Base-by-base conservation (phyloP, 2,797 vertebrate genomes). In the Argya squamiceps region DNA sequence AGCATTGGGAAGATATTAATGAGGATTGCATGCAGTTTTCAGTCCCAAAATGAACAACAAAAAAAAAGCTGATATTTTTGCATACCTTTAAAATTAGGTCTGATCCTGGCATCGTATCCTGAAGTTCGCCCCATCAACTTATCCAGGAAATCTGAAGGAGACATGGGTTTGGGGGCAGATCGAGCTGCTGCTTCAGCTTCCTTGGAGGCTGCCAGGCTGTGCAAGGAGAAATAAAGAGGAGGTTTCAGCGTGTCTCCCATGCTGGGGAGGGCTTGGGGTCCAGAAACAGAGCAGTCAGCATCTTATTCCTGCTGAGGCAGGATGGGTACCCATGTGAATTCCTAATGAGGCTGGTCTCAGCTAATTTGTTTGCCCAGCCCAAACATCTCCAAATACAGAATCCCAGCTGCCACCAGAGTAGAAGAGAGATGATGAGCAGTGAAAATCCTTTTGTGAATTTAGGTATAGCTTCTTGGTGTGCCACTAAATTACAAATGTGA, bases 11-110 rank as follows among this genome's bases (percentile, higher is more conserved):
- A 60, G 11, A 21, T 27, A 52, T 36, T 56, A 5, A 14, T 50
- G 24, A 68, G 24, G 21, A 9, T 16, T 81, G 4, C 30, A 58
- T 76, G 46, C 10, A 36, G 21, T 53, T 79, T 75, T 44, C 47
- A 30, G 26, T 24, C 47, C 16, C 32, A 17, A 82, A 84, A 73
- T 24, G 12, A 60, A 60, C n/a, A n/a, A n/a, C n/a, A 89, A 60
- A 65, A 84, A 60, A 56, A 56, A 64, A 63, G 4, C 5, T 32
- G 15, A 1, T 27, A 34, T 83, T 89, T 59, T 52, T 59, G 11
- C 96, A 36, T 99, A 99, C 99, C 99, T 99, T 99, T 99, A 92
- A 99, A 99, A 97, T 99, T 99, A 53, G 99, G 99, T 95, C 99
- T 98, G 98, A 99, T 99, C 97, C 99, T 99, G 97, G 99, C 99